Percentiles rank a stretch among this genome's conserved stretches.
phyloP scores from a whole-genome alignment of 2,888 invertebrate species.

The Cristatella mucedo region DNA sequence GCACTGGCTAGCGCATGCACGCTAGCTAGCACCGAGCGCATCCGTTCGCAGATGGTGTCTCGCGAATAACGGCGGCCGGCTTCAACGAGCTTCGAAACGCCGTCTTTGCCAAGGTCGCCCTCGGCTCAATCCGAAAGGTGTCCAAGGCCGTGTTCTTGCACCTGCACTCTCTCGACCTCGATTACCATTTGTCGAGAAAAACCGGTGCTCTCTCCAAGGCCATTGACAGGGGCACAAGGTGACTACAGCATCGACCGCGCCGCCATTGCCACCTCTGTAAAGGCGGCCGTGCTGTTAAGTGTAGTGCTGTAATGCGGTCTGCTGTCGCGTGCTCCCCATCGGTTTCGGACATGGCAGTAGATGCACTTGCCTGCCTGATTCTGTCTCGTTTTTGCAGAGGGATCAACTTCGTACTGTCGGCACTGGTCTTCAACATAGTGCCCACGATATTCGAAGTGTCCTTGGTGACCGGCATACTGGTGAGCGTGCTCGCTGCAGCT shows the following conservation, averaged over 20 bases:
- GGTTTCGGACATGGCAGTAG: neutral
- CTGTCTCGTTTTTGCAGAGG: conserved; percentile 62
- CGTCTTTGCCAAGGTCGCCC: conserved; percentile 91
- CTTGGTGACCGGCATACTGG: conserved; percentile 73
- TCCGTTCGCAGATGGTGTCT: conserved; percentile 74
- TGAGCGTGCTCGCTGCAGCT: no score
- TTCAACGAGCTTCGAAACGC: conserved; percentile 94
- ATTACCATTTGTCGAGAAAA: conserved; percentile 81
- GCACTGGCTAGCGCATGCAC: no score
- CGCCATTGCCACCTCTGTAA: no score
- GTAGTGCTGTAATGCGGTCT: no score
- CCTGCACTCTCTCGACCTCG: conserved; percentile 78
- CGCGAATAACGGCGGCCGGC: conserved; percentile 70
- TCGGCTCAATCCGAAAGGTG: conserved; percentile 81
- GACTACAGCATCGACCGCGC: no score
- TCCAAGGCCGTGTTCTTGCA: conserved; percentile 89
- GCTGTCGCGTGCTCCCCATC: no score
- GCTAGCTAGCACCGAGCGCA: no score
- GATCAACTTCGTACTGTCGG: conserved; percentile 86
- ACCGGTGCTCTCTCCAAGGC: conserved; percentile 88
- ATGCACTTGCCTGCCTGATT: no score
- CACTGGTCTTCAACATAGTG: conserved; percentile 91
- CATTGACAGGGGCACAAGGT: conserved; percentile 42
- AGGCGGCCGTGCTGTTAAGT: no score
- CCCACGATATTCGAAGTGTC: conserved; percentile 85